Conservation (phyloP, 2,888 invertebrate genomes). For the Geophilus truncorum region DNA sequence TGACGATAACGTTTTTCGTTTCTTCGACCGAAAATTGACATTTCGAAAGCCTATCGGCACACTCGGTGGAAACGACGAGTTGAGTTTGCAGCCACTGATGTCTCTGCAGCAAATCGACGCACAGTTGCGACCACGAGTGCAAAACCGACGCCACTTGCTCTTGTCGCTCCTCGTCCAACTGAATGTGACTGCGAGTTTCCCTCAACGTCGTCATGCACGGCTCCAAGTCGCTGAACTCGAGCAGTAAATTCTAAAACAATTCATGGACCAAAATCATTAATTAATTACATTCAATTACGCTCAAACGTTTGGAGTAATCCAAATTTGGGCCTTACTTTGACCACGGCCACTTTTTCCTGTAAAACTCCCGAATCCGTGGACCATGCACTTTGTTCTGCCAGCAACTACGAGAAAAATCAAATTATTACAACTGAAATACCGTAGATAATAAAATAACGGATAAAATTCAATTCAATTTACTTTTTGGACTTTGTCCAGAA, state of each 20-base stretch:
- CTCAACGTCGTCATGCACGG: background rate
- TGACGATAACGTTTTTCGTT: background rate
- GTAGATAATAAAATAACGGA: background rate
- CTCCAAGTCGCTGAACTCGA: background rate
- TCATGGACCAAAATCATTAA: background rate
- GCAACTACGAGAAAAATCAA: background rate
- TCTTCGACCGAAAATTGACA: background rate
- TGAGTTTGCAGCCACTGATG: slow-evolving; percentile 3
- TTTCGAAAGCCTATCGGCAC: background rate
- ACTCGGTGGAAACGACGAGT: background rate
- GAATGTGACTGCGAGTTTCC: slow-evolving; percentile 20
- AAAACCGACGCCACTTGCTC: slow-evolving; percentile 14
- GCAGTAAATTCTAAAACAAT: background rate
- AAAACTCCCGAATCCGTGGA: background rate
- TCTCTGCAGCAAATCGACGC: slow-evolving; percentile 12
- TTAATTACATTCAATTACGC: background rate
- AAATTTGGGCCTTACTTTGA: no score
- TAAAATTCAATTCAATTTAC: slow-evolving; percentile 1
- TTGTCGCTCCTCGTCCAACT: background rate
- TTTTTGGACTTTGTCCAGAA: slow-evolving; percentile 31
- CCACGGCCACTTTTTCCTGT: background rate
- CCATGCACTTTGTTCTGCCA: background rate
- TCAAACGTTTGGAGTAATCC: no score
- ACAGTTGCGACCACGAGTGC: slow-evolving; percentile 29
- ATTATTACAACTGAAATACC: no score